These are phyloP conservation scores for Alosa sapidissima DNA, from an alignment of 2,797 vertebrate genomes.

Conservation along the genomic window DNA sequence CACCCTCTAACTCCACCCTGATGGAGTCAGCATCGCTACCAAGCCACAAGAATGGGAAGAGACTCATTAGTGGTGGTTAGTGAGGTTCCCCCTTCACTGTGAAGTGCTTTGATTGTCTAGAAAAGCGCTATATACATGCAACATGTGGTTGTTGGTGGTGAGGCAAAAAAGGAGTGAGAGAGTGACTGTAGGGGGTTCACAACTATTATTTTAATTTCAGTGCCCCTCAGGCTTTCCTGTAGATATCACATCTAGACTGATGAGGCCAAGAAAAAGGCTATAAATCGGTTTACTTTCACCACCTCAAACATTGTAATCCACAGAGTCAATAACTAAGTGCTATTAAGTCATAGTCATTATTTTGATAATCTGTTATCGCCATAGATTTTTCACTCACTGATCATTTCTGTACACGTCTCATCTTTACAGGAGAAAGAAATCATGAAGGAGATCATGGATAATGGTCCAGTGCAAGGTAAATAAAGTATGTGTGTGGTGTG, in stretches of 20 bases:
- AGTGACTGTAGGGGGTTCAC: neutral
- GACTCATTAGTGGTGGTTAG: too few species aligned
- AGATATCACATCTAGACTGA: neutral
- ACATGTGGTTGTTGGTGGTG: too few species aligned
- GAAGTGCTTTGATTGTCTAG: too few species aligned
- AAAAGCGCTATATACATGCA: too few species aligned
- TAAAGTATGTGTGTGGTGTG: neutral
- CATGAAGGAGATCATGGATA: conserved; percentile 97
- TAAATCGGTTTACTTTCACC: neutral
- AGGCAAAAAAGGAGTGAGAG: neutral
- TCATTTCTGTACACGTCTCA: conserved; percentile 23
- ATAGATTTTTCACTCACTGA: conserved; percentile 47
- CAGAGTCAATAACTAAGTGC: neutral
- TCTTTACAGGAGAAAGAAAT: conserved; percentile 90
- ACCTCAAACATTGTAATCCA: neutral
- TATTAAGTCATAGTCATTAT: neutral
- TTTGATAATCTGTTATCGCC: conserved; percentile 19
- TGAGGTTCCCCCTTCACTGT: too few species aligned
- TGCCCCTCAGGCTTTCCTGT: neutral
- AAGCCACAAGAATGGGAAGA: neutral
- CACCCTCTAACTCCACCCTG: neutral
- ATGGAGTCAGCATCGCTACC: neutral
- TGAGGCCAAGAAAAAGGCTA: neutral
- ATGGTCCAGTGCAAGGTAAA: conserved; percentile 95
- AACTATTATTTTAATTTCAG: neutral